These are phyloP conservation scores for Tipula vernalis DNA, from an alignment of 2,888 invertebrate genomes.

Conservation along the genomic window DNA sequence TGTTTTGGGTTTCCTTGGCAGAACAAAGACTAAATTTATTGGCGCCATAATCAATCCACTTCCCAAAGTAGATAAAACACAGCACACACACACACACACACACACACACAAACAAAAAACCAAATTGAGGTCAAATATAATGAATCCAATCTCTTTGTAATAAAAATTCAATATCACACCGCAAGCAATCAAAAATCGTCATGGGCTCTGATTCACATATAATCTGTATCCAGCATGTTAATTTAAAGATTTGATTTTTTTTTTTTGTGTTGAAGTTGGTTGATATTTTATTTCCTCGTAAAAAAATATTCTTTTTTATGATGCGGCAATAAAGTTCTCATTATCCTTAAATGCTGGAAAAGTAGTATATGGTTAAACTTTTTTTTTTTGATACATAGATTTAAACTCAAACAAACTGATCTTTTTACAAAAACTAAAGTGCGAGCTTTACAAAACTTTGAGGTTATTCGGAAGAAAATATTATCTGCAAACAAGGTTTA, in stretches of 20 bases:
- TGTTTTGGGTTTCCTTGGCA: no score
- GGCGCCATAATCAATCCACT: no score
- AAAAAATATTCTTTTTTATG: neutral
- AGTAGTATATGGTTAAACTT: neutral
- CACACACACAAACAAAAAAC: no score
- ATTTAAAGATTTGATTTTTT: neutral
- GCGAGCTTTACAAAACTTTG: neutral
- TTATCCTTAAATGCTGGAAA: neutral
- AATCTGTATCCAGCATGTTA: no score
- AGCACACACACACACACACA: no score
- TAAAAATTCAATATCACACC: no score
- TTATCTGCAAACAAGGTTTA: no score
- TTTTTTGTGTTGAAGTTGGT: neutral
- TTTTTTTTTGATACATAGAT: neutral
- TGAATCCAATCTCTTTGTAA: no score
- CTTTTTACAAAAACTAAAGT: neutral
- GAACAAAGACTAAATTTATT: no score
- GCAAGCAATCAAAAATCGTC: neutral
- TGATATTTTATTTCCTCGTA: neutral
- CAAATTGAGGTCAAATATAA: no score
- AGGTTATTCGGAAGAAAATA: neutral
- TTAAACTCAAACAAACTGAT: neutral
- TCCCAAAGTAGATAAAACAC: no score
- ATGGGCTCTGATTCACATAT: neutral
- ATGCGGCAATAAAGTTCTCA: neutral